phyloP scores from a whole-genome alignment of 2,113 vertebrate genomes.

The Chaetops frenatus region DNA sequence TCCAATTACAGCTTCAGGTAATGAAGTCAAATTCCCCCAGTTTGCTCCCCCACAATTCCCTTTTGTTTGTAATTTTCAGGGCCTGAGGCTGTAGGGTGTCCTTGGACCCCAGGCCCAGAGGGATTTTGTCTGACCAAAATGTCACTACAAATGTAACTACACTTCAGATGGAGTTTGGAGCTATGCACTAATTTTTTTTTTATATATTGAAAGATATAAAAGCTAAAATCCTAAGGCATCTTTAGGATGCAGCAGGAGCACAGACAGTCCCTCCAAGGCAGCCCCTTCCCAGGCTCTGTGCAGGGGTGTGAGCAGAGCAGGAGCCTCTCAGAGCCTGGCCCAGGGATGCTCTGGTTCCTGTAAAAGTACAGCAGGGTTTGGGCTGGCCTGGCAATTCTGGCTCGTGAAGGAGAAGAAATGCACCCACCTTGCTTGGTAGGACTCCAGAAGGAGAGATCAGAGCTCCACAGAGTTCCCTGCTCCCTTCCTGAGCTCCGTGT shows the following conservation, averaged over 20 bases:
- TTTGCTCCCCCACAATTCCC: not conserved
- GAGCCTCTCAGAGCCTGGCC: not conserved
- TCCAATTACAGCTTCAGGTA: no score
- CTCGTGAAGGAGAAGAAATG: not conserved
- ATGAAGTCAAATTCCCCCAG: no score
- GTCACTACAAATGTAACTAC: no score
- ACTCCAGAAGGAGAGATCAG: not conserved
- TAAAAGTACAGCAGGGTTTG: not conserved
- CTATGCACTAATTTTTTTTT: not conserved
- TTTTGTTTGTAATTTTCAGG: not conserved
- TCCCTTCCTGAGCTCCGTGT: not conserved
- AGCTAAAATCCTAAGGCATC: not conserved
- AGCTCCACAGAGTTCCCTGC: not conserved
- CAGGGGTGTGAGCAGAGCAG: not conserved
- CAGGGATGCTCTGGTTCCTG: not conserved
- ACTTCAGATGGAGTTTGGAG: not conserved
- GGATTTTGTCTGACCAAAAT: not conserved
- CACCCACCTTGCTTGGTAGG: not conserved
- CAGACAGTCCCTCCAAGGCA: accelerated
- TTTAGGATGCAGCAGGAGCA: not conserved
- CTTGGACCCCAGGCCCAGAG: not conserved
- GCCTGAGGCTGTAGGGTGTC: not conserved
- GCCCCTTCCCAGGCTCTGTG: not conserved
- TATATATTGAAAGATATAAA: not conserved
- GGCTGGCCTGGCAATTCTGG: not conserved